Evolutionary conservation across 2,797 vertebrate species (phyloP).

Genomic region (Kryptolebias ocellatus): DNA sequence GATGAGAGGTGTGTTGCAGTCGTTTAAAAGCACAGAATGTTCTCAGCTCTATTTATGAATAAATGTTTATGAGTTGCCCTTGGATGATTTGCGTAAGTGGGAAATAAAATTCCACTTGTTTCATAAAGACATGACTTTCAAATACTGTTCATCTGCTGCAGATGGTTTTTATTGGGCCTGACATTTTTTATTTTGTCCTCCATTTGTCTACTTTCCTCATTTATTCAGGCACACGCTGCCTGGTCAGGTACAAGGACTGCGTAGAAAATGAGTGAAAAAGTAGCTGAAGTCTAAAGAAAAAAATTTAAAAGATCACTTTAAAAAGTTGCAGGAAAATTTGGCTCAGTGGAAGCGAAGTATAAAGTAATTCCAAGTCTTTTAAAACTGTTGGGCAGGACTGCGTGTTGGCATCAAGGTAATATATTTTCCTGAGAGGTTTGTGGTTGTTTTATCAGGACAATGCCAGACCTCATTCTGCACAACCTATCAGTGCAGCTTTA

Average conservation of each 20-base stretch:
- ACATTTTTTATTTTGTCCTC: too few relatives aligned
- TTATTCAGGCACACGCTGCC: too few relatives aligned
- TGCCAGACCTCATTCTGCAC: slow-evolving; percentile 1
- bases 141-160: too few relatives aligned
- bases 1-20: slow-evolving; percentile 1
- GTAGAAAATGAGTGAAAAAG: neutral
- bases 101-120: too few relatives aligned
- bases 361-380: neutral
- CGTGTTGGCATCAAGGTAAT: neutral
- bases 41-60: neutral
- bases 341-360: neutral
- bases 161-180: too few relatives aligned
- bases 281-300: neutral
- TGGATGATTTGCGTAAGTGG: too few relatives aligned
- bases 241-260: neutral
- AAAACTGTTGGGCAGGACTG: neutral
- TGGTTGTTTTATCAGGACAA: neutral
- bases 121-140: too few relatives aligned
- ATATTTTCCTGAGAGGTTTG: neutral
- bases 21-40: neutral
- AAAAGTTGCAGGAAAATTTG: neutral
- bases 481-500: neutral
- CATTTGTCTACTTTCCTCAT: too few relatives aligned
- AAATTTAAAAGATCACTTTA: too few relatives aligned
- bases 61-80: too few relatives aligned